Evolutionary conservation across 2,797 vertebrate species (phyloP).

Genomic region (Kryptopterus vitreolus): DNA sequence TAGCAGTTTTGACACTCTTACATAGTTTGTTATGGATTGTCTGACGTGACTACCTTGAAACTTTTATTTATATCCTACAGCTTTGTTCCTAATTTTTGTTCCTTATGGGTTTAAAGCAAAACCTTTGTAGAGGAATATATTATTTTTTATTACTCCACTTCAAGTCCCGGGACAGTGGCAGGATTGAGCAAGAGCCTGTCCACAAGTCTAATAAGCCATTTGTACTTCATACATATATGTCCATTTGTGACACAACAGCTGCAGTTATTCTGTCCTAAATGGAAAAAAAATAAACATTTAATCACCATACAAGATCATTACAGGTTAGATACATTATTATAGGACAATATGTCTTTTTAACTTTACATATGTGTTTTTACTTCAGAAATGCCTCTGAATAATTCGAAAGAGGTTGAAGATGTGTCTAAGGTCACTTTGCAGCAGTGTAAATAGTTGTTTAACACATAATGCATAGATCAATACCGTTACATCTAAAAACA

Average conservation of each 20-base stretch:
- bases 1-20: neutral
- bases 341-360: neutral
- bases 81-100: neutral
- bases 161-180: too few species aligned
- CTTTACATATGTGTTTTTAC: too few species aligned
- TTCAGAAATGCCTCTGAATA: neutral
- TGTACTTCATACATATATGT: too few species aligned
- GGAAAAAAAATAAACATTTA: too few species aligned
- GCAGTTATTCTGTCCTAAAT: too few species aligned
- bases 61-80: neutral
- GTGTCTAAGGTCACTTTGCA: neutral
- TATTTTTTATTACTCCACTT: neutral
- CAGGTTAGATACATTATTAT: neutral
- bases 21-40: neutral
- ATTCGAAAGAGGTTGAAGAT: neutral
- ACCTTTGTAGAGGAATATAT: neutral
- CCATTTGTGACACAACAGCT: neutral
- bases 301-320: neutral
- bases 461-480: conserved; percentile 63
- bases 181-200: neutral
- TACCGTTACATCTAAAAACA: conserved; percentile 69
- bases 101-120: too few species aligned
- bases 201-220: neutral
- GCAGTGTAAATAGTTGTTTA: neutral
- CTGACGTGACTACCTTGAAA: neutral